Percentiles rank a stretch among this genome's conserved stretches.
phyloP scores from a whole-genome alignment of 2,888 invertebrate genomes.

The Campoplex capitator region DNA sequence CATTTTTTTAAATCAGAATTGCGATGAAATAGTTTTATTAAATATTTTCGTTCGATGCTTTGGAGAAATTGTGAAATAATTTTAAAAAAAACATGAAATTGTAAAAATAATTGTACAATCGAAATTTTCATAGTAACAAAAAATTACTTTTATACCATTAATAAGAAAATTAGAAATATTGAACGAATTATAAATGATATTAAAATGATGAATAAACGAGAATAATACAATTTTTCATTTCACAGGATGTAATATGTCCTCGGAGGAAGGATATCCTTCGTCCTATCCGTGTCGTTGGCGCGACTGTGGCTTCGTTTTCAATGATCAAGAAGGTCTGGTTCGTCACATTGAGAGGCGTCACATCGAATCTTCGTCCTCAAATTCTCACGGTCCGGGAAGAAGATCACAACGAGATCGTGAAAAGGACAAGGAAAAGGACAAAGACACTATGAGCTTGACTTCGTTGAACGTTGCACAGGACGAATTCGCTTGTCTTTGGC shows the following conservation, averaged over 20 bases:
- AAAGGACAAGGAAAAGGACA: slow-evolving; percentile 66
- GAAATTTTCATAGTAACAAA: no score
- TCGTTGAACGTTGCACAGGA: slow-evolving; percentile 82
- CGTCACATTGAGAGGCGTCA: slow-evolving; percentile 94
- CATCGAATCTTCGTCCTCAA: slow-evolving; percentile 88
- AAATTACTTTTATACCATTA: no score
- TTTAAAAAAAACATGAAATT: neutral
- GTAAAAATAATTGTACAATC: no score
- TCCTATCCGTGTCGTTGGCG: slow-evolving; percentile 92
- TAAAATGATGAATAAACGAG: neutral
- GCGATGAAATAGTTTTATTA: no score
- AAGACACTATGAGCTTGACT: slow-evolving; percentile 46
- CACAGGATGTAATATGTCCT: slow-evolving; percentile 72
- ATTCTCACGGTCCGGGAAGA: slow-evolving; percentile 77
- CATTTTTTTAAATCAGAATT: neutral
- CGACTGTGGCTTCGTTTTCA: slow-evolving; percentile 92
- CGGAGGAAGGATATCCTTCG: slow-evolving; percentile 75
- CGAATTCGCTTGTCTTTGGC: slow-evolving; percentile 97
- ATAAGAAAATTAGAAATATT: neutral
- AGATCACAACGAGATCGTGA: slow-evolving; percentile 77
- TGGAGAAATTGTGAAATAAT: neutral
- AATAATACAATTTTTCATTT: slow-evolving; percentile 28
- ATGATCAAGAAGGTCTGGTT: slow-evolving; percentile 92
- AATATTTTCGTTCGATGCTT: neutral
- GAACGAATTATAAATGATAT: neutral